Evolutionary conservation across 2,113 vertebrate genomes (phyloP), one percentile per base, ranked within the genome.

Genomic region (Pterocles burchelli): DNA sequence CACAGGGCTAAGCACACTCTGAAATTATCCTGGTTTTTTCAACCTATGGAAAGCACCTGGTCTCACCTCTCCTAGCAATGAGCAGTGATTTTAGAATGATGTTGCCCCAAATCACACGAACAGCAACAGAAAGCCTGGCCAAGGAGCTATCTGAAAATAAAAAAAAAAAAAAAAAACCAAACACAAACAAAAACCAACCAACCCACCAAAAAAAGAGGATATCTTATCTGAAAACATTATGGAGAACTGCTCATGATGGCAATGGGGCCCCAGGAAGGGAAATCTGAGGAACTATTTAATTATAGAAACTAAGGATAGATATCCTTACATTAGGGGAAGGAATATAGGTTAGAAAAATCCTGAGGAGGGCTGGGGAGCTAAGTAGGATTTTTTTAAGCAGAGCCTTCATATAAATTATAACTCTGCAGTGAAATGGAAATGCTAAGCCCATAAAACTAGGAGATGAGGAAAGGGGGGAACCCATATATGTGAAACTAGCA

Each of bases 221-320:
- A 85, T 89, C 88, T 91, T 95, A 92, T 88, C 82, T 82, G 91
- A 96, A 75, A 85, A 85, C 4, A 45, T 88, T 92, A 77, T 71
- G 89, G 38, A 76, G 70, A 90, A 62, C 66, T 80, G 88, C 87
- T 95, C 57, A 73, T 1, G 4, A 96, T 80, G 85, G 68, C 91
- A 95, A 66, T 82, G 87, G 80, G 81, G 57, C 55, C 67, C 34
- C 83, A 65, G 95, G 80, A 96, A 97, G 62, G 74, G 83, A 95
- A 93, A 90, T 78, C 58, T 73, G 70, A 95, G 77, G 26, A 95
- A 26, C 49, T 95, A 63, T 57, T 90, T 11, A 73, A 90, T 94
- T 94, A 80, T 72, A 67, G 85, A 97, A 97, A 97, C 73, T 36
- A 74, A 93, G 90, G 45, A 80, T 31, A 95, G 61, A 71, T 80